A percentile compares a stretch with the other conserved stretches of the same genome.
These are phyloP conservation scores for Zygaena filipendulae DNA, from an alignment of 2,888 invertebrate species.

Conservation along the genomic window DNA sequence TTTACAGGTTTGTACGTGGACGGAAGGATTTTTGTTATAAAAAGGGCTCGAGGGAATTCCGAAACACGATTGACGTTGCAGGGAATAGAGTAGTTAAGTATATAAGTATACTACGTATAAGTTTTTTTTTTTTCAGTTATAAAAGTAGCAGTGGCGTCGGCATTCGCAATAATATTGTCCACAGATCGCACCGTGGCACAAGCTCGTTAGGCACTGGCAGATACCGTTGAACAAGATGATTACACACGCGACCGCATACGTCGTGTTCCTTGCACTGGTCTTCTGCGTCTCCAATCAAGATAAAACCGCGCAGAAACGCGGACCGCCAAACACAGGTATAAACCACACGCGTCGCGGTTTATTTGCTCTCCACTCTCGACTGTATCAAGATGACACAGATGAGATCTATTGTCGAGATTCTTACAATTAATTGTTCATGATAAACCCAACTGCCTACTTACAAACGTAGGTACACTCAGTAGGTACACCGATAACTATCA, in stretches of 20 bases:
- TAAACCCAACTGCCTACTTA: slow-evolving; percentile 18
- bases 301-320: slow-evolving; percentile 64
- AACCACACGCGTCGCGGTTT: slow-evolving; percentile 14
- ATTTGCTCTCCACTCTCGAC: slow-evolving; percentile 14
- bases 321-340: slow-evolving; percentile 68
- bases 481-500: too few relatives aligned
- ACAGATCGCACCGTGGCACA: slow-evolving; percentile 42
- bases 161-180: too few relatives aligned
- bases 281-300: slow-evolving; percentile 70
- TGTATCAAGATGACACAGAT: slow-evolving; percentile 22
- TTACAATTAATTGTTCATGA: slow-evolving; percentile 26
- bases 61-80: too few relatives aligned
- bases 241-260: slow-evolving; percentile 73
- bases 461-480: too few relatives aligned
- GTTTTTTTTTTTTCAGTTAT: too few relatives aligned
- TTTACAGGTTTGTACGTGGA: too few relatives aligned
- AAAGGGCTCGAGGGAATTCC: too few relatives aligned
- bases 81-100: too few relatives aligned
- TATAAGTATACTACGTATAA: too few relatives aligned
- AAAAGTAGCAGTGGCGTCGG: too few relatives aligned
- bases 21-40: too few relatives aligned
- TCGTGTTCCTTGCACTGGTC: slow-evolving; percentile 73
- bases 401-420: slow-evolving; percentile 27
- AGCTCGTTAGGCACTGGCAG: slow-evolving; percentile 60
- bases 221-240: slow-evolving; percentile 79